phyloP scores from a whole-genome alignment of 2,113 vertebrate species.

The Megaceryle maxima region DNA sequence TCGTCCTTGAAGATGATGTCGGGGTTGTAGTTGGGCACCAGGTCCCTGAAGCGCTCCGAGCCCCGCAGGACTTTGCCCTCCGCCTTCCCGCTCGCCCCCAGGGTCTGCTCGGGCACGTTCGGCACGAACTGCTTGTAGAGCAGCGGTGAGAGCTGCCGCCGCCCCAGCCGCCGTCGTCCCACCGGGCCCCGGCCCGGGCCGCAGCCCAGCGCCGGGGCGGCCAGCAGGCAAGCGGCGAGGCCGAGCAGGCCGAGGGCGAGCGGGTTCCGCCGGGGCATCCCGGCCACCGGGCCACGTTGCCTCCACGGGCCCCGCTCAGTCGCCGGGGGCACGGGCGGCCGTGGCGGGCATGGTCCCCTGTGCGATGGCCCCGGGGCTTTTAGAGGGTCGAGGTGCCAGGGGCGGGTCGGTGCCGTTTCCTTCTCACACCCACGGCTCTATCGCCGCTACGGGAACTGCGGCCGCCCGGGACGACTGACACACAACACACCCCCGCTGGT shows the following conservation, averaged over 20 bases:
- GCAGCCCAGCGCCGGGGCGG: conserved; percentile 82
- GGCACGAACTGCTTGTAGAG: conserved; percentile 81
- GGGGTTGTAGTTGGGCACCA: conserved; percentile 92
- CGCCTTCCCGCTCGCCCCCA: conserved; percentile 79
- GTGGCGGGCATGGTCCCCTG: conserved; percentile 2
- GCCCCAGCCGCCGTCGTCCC: conserved; percentile 68
- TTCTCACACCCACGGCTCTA: conserved; percentile 13
- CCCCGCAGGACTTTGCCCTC: conserved; percentile 76
- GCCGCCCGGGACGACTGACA: neutral
- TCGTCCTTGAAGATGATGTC: conserved; percentile 99
- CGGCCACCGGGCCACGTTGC: conserved; percentile 47
- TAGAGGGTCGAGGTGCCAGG: neutral
- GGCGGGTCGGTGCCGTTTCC: conserved; percentile 16
- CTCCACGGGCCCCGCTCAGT: neutral
- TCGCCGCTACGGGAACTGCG: neutral
- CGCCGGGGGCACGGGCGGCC: neutral
- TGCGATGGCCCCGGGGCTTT: neutral
- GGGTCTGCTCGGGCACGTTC: conserved; percentile 76
- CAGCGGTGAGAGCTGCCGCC: conserved; percentile 75
- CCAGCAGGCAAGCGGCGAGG: conserved; percentile 63
- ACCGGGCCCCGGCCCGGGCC: conserved; percentile 85
- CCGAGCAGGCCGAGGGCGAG: conserved; percentile 77
- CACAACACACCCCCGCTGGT: neutral
- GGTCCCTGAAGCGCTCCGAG: conserved; percentile 74
- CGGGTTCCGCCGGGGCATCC: conserved; percentile 74